Evolutionary conservation across 1,140 invertebrate species (phyloP).

Genomic region (Drosophila lini): DNA sequence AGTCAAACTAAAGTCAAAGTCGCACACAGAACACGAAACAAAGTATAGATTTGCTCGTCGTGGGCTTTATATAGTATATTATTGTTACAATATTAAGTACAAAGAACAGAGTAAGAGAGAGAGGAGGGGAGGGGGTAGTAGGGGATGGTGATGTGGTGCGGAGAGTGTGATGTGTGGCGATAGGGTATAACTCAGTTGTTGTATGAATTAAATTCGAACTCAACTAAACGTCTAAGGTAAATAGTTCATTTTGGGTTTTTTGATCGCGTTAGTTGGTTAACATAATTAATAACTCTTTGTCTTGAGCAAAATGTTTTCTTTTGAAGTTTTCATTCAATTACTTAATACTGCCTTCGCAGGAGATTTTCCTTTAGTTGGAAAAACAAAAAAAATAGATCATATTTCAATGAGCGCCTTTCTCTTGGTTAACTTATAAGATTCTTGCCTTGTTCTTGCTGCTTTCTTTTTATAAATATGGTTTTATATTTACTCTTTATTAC

Average conservation of each 20-base stretch:
- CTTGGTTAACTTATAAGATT: conserved; percentile 13
- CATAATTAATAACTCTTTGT: conserved; percentile 46
- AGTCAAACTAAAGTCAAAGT: conserved; percentile 39
- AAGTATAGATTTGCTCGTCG: conserved; percentile 14
- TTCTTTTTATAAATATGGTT: conserved; percentile 50
- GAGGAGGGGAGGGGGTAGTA: too few relatives aligned
- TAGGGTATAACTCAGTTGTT: conserved; percentile 36
- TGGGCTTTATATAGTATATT: conserved; percentile 16
- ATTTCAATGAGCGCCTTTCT: conserved; percentile 37
- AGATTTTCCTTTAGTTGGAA: neutral
- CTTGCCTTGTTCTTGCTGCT: conserved; percentile 21
- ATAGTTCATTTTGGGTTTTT: conserved; percentile 27
- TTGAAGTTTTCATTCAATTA: conserved; percentile 35
- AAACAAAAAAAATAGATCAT: conserved; percentile 3
- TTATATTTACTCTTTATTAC: conserved; percentile 31
- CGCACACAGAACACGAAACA: conserved; percentile 43
- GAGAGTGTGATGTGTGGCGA: conserved; percentile 21
- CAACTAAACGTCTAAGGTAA: conserved; percentile 50
- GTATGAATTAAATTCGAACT: conserved; percentile 78
- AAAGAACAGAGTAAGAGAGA: conserved; percentile 42
- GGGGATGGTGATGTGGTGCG: neutral
- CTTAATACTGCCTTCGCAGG: conserved; percentile 46
- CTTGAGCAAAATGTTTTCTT: conserved; percentile 46
- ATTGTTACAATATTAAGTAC: conserved; percentile 59
- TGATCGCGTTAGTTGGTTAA: conserved; percentile 29